A percentile compares a stretch with the other conserved stretches of the same genome.
Evolutionary conservation across 2,888 invertebrate genomes (phyloP).

Genomic region (Microplitis deprimator): DNA sequence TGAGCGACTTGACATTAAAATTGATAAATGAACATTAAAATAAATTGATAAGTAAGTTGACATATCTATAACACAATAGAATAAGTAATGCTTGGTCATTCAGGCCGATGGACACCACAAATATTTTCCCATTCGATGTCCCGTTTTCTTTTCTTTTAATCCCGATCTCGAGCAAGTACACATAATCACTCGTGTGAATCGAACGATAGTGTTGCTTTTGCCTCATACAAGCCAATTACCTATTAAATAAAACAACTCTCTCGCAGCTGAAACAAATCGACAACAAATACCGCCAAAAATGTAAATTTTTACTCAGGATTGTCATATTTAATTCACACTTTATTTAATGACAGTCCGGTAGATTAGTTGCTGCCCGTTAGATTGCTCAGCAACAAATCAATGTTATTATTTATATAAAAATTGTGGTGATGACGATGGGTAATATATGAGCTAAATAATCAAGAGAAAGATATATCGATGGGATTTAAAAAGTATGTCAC

Average conservation of each 20-base stretch:
- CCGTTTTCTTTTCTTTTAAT: slow-evolving; percentile 39
- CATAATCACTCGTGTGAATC: slow-evolving; percentile 40
- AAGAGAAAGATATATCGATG: slow-evolving; percentile 34
- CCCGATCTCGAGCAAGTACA: slow-evolving; percentile 35
- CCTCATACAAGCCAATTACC: slow-evolving; percentile 1
- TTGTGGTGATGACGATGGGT: slow-evolving; percentile 3
- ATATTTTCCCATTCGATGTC: slow-evolving; percentile 30
- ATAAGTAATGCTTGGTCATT: slow-evolving; percentile 28
- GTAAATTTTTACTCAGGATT: not conserved
- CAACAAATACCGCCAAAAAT: not conserved
- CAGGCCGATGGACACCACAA: slow-evolving; percentile 33
- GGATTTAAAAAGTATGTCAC: slow-evolving; percentile 35
- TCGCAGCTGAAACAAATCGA: not conserved
- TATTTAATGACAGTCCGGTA: not conserved
- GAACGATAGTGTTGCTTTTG: slow-evolving; percentile 15
- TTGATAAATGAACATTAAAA: too few species aligned
- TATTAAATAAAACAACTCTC: not conserved
- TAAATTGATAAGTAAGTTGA: too few species aligned
- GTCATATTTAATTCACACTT: not conserved
- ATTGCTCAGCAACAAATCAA: not conserved
- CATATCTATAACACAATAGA: not conserved
- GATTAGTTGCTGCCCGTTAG: not conserved
- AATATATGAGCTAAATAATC: slow-evolving; percentile 25
- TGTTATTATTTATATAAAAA: not conserved
- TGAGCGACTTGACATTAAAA: too few species aligned